Conservation (phyloP, 1,140 invertebrate genomes). For the Drosophila insularis region DNA sequence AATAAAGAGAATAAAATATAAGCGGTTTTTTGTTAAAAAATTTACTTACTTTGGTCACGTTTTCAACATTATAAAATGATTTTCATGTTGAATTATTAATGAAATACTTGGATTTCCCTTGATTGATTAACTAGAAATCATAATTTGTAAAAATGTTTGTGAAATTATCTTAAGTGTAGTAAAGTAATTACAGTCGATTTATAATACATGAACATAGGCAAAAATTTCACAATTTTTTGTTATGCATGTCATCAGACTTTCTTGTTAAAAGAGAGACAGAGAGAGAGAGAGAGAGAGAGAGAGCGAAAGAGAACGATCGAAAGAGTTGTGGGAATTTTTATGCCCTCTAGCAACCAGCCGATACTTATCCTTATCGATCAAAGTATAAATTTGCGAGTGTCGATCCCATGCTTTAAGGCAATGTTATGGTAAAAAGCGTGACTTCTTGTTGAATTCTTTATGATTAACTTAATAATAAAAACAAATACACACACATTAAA, state of each 20-base stretch:
- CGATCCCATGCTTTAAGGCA: background rate
- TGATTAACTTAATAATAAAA: background rate
- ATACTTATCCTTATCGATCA: slow-evolving; percentile 2
- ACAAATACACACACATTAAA: background rate
- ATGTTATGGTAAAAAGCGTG: slow-evolving; percentile 5
- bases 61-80: no score
- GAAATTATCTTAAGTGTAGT: background rate
- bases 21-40: no score
- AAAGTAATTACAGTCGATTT: background rate
- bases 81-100: background rate
- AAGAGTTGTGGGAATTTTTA: background rate
- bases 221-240: background rate
- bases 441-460: background rate
- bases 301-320: background rate
- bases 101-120: background rate
- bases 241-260: background rate
- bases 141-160: background rate
- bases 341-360: background rate
- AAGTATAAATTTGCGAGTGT: background rate
- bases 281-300: background rate
- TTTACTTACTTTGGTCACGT: no score
- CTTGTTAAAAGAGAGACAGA: background rate
- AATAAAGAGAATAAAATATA: no score
- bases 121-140: background rate
- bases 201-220: background rate